Percentiles rank a stretch among this genome's conserved stretches.
phyloP scores from a whole-genome alignment of 1,140 invertebrate species.

The Drosophila leontia region DNA sequence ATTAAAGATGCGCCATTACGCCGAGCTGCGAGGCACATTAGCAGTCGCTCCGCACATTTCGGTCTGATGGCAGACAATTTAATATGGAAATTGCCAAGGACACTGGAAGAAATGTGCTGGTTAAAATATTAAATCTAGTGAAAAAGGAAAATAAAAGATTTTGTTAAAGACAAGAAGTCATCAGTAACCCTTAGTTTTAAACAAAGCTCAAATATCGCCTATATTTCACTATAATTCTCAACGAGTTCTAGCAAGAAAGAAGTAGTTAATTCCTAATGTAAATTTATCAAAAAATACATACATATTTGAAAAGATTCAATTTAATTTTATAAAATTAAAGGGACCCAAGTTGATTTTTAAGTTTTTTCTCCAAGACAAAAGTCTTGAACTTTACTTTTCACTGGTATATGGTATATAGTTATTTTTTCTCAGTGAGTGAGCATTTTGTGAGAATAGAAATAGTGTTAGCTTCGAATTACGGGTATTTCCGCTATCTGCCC shows the following conservation, averaged over 20 bases:
- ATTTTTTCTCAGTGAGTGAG: conserved; percentile 3
- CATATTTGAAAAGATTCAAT: neutral
- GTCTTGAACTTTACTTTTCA: no score
- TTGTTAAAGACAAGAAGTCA: neutral
- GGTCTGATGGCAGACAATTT: conserved; percentile 27
- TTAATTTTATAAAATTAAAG: neutral
- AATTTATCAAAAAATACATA: neutral
- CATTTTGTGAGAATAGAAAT: conserved; percentile 4
- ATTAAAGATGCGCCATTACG: conserved; percentile 37
- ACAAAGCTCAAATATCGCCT: neutral
- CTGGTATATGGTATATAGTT: no score
- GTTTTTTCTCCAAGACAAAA: no score
- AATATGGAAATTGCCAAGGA: conserved; percentile 1
- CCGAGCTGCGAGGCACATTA: conserved; percentile 27
- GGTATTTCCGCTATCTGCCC: conserved; percentile 20
- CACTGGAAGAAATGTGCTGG: neutral
- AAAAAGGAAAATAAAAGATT: neutral
- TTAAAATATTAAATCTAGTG: neutral
- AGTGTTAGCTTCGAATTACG: conserved; percentile 12
- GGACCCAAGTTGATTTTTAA: no score
- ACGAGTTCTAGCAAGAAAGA: neutral
- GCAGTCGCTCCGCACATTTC: conserved; percentile 17
- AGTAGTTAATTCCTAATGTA: neutral
- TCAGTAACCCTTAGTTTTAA: neutral
- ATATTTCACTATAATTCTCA: neutral